phyloP scores from a whole-genome alignment of 1,140 invertebrate species.

The Anadara kagoshimensis region DNA sequence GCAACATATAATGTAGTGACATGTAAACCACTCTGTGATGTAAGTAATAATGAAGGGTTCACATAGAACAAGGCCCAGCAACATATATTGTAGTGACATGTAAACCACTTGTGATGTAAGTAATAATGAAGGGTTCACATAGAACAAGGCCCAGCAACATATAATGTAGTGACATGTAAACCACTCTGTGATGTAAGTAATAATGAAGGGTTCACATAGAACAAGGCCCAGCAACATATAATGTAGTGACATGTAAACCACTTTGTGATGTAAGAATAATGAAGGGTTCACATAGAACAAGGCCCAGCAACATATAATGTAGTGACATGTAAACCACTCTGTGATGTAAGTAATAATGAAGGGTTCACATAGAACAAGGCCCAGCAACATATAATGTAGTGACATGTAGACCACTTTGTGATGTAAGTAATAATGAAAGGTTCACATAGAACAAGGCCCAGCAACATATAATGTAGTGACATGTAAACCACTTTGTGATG shows the following conservation, averaged over 20 bases:
- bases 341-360: conserved; percentile 81
- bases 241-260: conserved; percentile 90
- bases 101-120: conserved; percentile 89
- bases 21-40: conserved; percentile 88
- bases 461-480: conserved; percentile 95
- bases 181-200: conserved; percentile 86
- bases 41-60: conserved; percentile 77
- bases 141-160: conserved; percentile 97
- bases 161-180: conserved; percentile 91
- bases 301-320: conserved; percentile 97
- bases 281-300: no score
- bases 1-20: conserved; percentile 95
- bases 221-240: conserved; percentile 96
- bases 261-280: conserved; percentile 84
- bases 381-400: conserved; percentile 95
- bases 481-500: conserved; percentile 88
- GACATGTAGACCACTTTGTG: conserved; percentile 89
- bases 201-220: no score
- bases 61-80: conserved; percentile 97
- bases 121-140: no score
- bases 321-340: conserved; percentile 89
- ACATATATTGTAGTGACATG: conserved; percentile 94
- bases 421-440: conserved; percentile 80
- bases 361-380: conserved; percentile 98
- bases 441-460: conserved; percentile 97